Evolutionary conservation across 2,888 invertebrate genomes (phyloP).

Genomic region (Hoplodrina ambigua): DNA sequence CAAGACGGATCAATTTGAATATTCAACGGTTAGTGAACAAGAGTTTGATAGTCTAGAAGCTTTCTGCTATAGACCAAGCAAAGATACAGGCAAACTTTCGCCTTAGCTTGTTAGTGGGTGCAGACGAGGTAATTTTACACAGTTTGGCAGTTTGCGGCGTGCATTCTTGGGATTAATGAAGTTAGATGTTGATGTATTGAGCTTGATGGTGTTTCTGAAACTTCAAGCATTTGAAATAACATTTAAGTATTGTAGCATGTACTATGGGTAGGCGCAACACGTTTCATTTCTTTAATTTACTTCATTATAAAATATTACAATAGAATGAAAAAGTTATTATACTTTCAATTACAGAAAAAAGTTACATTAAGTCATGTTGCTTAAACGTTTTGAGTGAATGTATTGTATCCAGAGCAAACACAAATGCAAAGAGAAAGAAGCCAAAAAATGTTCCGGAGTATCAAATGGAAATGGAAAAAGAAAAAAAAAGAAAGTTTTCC

Average conservation of each 20-base stretch:
- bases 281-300: no score
- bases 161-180: slow-evolving; percentile 67
- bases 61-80: slow-evolving; percentile 64
- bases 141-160: slow-evolving; percentile 66
- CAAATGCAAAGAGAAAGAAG: slow-evolving; percentile 30
- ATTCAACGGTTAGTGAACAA: slow-evolving; percentile 69
- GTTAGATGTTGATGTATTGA: slow-evolving; percentile 51
- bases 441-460: slow-evolving; percentile 20
- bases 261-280: no score
- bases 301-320: background rate
- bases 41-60: slow-evolving; percentile 68
- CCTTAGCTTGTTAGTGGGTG: slow-evolving; percentile 63
- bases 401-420: slow-evolving; percentile 18
- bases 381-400: slow-evolving; percentile 21
- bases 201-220: slow-evolving; percentile 16
- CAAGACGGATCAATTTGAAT: slow-evolving; percentile 69
- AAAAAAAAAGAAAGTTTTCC: slow-evolving; percentile 31
- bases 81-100: slow-evolving; percentile 68
- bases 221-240: background rate
- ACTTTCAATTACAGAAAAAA: slow-evolving; percentile 12
- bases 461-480: slow-evolving; percentile 25
- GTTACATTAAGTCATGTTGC: slow-evolving; percentile 30
- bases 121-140: slow-evolving; percentile 69
- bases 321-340: background rate
- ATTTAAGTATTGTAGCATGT: background rate